These are phyloP conservation scores for Syngnathoides biaculeatus DNA, from an alignment of 2,113 vertebrate genomes.

Conservation along the genomic window DNA sequence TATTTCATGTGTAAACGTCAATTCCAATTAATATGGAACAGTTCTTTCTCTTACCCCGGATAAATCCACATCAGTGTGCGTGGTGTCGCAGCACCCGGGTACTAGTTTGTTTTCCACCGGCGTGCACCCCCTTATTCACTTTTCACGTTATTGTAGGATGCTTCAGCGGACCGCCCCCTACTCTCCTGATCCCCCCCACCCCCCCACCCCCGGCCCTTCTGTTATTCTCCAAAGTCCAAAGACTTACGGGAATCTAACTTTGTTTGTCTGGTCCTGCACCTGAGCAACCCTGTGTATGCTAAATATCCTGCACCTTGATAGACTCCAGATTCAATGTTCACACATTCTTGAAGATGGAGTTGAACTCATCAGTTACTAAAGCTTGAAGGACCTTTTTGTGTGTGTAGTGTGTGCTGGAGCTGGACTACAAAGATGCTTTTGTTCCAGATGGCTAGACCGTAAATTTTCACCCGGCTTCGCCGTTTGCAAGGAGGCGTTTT, in stretches of 20 bases:
- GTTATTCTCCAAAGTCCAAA: not conserved
- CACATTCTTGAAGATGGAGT: not conserved
- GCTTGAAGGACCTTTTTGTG: conserved; percentile 13
- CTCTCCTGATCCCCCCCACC: not conserved
- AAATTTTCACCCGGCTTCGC: conserved; percentile 21
- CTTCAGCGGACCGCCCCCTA: conserved; percentile 9
- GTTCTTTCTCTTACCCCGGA: no score
- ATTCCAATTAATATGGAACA: no score
- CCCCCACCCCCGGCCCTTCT: no score
- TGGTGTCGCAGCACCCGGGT: conserved; percentile 16
- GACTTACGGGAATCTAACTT: conserved; percentile 2
- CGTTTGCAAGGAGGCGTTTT: not conserved
- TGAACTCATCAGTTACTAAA: not conserved
- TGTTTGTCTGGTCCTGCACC: not conserved
- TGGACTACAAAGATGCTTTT: conserved; percentile 56
- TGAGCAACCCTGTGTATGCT: not conserved
- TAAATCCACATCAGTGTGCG: not conserved
- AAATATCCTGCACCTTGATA: not conserved
- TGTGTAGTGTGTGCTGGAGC: not conserved
- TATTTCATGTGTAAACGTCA: no score
- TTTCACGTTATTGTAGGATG: conserved; percentile 40
- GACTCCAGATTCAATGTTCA: not conserved
- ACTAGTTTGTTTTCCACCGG: conserved; percentile 13
- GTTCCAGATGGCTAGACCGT: conserved; percentile 40
- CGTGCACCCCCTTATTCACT: conserved; percentile 13